Base-by-base conservation (phyloP, 2,113 vertebrate genomes). In the Labrus mixtus region DNA sequence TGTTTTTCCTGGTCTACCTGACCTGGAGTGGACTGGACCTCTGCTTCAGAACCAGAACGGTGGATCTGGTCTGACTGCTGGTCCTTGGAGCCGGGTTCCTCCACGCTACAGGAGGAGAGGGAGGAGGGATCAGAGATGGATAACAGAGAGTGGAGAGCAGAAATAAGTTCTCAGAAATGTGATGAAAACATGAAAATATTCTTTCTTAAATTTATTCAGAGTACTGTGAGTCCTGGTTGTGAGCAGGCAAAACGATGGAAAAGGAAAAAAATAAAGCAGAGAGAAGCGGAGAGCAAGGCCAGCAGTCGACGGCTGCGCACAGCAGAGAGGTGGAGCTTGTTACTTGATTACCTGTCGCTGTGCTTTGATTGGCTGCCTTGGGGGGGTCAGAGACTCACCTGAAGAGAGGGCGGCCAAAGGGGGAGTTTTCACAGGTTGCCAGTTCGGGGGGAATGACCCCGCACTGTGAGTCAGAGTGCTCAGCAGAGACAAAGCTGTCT, bases 401-500 rank as follows among this genome's bases (percentile, higher is more conserved):
- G 83, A 93, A 91, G 81, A 95, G 91, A 45, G 94, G 85, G 86
- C 89, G 93, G 91, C 95, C 95, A 94, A 96, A 96, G 89, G 95
- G 91, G 86, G 95, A 92, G 79, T 94, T 92, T 80, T 96, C 95
- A 92, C 92, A 91, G 87, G 89, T 92, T 92, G 90, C 88, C 90
- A 93, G 89, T 91, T 93, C 92, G 88, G 93, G 90, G 93, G 91
- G 88, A 83, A 91, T 93, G 86, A 93, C 90, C 90, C 95, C 94
- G 87, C 84, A 90, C 84, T 91, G 95, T 91, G 90, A 93, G 85
- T 90, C 94, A 95, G 92, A 94, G 95, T 93, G 94, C 94, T 92
- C 96, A 95, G 93, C 97, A 97, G 91, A 97, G 94, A 93, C 87
- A 94, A 95, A 93, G 92, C 90, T 96, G 93, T 94, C 93, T 96